phyloP scores from a whole-genome alignment of 2,888 invertebrate genomes.

The Lapara coniferarum region DNA sequence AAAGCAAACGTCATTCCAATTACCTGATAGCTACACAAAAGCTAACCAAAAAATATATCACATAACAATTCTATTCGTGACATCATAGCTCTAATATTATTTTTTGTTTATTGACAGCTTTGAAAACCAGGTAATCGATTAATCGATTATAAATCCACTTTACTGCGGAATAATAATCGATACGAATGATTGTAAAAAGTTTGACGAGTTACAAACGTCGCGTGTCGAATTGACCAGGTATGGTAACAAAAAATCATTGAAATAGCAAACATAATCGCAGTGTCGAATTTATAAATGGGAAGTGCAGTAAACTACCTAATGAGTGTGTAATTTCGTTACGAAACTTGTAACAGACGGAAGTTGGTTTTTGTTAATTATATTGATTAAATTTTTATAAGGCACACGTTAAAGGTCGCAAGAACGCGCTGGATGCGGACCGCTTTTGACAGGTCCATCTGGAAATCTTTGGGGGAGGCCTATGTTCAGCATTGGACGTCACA shows the following conservation, averaged over 20 bases:
- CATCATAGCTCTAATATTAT: neutral
- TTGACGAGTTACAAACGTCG: conserved; percentile 24
- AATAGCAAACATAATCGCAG: conserved; percentile 35
- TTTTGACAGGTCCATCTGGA: too few relatives aligned
- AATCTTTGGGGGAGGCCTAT: too few relatives aligned
- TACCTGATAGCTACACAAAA: neutral
- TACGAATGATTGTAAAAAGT: conserved; percentile 21
- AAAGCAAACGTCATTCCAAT: too few relatives aligned
- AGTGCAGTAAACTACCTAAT: conserved; percentile 53
- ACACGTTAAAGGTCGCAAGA: too few relatives aligned
- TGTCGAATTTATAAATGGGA: conserved; percentile 59
- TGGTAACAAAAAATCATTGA: conserved; percentile 24
- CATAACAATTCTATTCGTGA: neutral
- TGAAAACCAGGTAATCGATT: conserved; percentile 14
- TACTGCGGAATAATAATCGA: conserved; percentile 23
- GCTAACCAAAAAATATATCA: neutral
- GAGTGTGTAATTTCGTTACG: conserved; percentile 34
- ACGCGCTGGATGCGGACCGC: too few relatives aligned
- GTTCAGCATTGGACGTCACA: too few relatives aligned
- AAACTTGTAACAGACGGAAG: conserved; percentile 13
- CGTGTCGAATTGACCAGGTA: conserved; percentile 21
- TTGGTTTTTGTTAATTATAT: neutral
- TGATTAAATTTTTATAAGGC: neutral
- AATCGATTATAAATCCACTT: conserved; percentile 16
- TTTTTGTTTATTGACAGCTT: conserved; percentile 6